Base-by-base conservation (phyloP, 1,140 invertebrate genomes). In the Heliconius hermathena region DNA sequence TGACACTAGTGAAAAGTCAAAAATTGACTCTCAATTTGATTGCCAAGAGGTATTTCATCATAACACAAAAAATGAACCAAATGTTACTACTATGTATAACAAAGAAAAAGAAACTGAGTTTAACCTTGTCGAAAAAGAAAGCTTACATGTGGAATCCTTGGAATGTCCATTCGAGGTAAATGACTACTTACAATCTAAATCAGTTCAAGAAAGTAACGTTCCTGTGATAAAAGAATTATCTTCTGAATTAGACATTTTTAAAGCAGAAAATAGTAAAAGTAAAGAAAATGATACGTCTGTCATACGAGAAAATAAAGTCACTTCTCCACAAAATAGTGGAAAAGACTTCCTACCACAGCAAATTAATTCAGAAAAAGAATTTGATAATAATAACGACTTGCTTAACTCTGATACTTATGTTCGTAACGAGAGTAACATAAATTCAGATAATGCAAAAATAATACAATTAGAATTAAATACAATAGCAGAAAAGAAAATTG, bases 181-280 rank as follows among this genome's bases (percentile, higher is more conserved):
- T 66, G 60, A 66, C 13, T 66, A 66, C 29, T 66, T 66, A 38
- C 38, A 46, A n/a, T 3, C 60, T 66, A 66, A 66, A 66, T 29
- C n/a, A n/a, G 22, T 66, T 29, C 22, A 41, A 72, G 70, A 71
- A 72, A 77, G 36, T 77, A 77, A 49, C 52, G 41, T 76, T 5
- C 75, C 66, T 18, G 75, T 76, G 2, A 76, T 71, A 71, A 71
- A 71, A 52, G 46, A 66, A 29, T 29, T 66, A 29, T 29, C 60
- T 29, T 66, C 22, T 26, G 60, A 66, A 66, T 26, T 29, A 66
- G 60, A 66, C 13, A 18, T 22, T 16, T 66, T 22, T 26, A 66
- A 16, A 66, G 26, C 11, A 3, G 60, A 13, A 13, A 66, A 16
- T 29, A 29, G 60, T 66, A 26, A 9, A 26, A 29, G n/a, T 66